These are phyloP conservation scores for Neopipo cinnamomea DNA, from an alignment of 2,113 vertebrate species.

Conservation along the genomic window DNA sequence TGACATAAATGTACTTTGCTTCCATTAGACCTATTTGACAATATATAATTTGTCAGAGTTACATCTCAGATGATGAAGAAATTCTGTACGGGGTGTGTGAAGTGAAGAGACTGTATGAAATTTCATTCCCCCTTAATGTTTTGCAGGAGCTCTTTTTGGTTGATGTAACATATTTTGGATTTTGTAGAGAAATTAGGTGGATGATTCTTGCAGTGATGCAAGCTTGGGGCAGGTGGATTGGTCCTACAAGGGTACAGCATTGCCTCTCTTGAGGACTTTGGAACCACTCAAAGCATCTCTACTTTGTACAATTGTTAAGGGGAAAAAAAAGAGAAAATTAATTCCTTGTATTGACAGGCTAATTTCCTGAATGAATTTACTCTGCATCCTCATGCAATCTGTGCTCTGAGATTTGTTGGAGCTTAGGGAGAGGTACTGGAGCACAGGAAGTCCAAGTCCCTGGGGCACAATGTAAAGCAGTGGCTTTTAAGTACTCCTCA, in stretches of 20 bases:
- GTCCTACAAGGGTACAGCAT: not conserved
- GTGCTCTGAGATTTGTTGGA: not conserved
- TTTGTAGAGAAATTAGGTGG: not conserved
- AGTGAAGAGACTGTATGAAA: not conserved
- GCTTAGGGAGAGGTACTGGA: not conserved
- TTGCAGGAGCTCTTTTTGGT: not conserved
- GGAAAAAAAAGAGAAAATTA: not conserved
- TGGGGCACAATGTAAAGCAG: not conserved
- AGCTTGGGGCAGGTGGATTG: no score
- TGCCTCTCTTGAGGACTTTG: not conserved
- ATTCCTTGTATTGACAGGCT: not conserved
- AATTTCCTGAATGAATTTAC: not conserved
- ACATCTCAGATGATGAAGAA: not conserved
- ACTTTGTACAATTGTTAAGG: not conserved
- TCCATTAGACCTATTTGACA: conserved; percentile 15
- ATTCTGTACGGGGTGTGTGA: not conserved
- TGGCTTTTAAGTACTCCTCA: not conserved
- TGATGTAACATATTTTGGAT: not conserved
- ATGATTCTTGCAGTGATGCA: not conserved
- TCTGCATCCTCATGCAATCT: fast-evolving
- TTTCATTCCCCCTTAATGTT: not conserved
- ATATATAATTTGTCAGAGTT: not conserved
- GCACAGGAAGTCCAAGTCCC: not conserved
- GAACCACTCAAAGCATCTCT: not conserved
- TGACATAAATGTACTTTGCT: conserved; percentile 46